Percentiles rank a stretch among this genome's conserved stretches.
phyloP scores from a whole-genome alignment of 1,140 invertebrate genomes.

The Drosophila seguyi region DNA sequence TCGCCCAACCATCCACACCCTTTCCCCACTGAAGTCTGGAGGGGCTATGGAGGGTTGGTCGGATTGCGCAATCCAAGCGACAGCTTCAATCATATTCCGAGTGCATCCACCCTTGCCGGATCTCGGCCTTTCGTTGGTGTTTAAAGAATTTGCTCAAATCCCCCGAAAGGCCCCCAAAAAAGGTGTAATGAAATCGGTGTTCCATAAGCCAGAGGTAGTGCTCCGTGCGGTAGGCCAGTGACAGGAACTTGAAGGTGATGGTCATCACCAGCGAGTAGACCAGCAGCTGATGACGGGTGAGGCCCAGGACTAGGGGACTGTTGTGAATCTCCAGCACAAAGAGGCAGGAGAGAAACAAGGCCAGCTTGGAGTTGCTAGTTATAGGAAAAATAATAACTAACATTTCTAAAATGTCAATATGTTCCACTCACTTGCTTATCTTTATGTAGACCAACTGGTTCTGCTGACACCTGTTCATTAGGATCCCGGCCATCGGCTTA shows the following conservation, averaged over 20 bases:
- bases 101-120: slow-evolving; percentile 2
- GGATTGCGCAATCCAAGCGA: slow-evolving; percentile 27
- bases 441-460: slow-evolving; percentile 49
- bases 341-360: slow-evolving; percentile 41
- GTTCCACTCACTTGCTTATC: slow-evolving; percentile 59
- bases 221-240: slow-evolving; percentile 44
- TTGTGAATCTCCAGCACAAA: slow-evolving; percentile 39
- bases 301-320: slow-evolving; percentile 23
- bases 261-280: slow-evolving; percentile 44
- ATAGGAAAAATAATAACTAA: not conserved
- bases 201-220: slow-evolving; percentile 57
- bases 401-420: not conserved
- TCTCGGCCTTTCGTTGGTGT: slow-evolving; percentile 4
- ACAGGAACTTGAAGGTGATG: slow-evolving; percentile 46
- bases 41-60: not conserved
- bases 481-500: slow-evolving; percentile 54
- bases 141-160: slow-evolving; percentile 55
- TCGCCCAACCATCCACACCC: slow-evolving; percentile 4
- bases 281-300: slow-evolving; percentile 29
- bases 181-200: slow-evolving; percentile 45
- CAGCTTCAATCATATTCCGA: slow-evolving; percentile 49
- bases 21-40: not conserved
- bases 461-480: slow-evolving; percentile 63
- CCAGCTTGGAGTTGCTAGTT: slow-evolving; percentile 63
- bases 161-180: slow-evolving; percentile 58